phyloP scores from a whole-genome alignment of 2,888 invertebrate species.

The Magallana nippona region DNA sequence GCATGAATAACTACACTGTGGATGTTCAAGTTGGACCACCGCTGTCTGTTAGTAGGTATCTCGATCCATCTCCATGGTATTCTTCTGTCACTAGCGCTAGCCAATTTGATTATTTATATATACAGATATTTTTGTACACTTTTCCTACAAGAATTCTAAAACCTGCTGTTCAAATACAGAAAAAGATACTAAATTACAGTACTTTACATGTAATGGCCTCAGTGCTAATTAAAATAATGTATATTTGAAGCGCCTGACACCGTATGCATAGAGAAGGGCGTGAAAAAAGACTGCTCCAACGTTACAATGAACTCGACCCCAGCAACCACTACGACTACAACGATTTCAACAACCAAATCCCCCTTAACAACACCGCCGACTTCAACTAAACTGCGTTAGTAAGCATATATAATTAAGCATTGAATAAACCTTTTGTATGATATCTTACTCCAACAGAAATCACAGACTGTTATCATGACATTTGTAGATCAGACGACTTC shows the following conservation, averaged over 20 bases:
- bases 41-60: background rate
- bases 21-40: conserved; percentile 18
- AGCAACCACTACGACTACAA: background rate
- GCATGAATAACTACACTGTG: background rate
- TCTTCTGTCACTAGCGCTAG: too few species aligned
- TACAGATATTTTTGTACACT: too few species aligned
- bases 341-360: background rate
- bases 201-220: background rate
- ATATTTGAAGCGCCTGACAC: background rate
- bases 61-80: background rate
- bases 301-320: conserved; percentile 19
- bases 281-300: background rate
- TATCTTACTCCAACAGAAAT: background rate
- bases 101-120: too few species aligned
- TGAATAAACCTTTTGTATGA: too few species aligned
- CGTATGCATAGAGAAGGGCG: background rate
- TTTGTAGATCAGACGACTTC: conserved; percentile 22
- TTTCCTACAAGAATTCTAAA: too few species aligned
- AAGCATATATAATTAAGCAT: too few species aligned
- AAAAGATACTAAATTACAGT: too few species aligned
- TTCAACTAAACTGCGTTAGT: background rate
- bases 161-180: too few species aligned
- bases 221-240: background rate
- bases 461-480: conserved; percentile 3
- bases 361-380: background rate